Evolutionary conservation across 1,140 invertebrate genomes (phyloP), one percentile per base, ranked within the genome.

Genomic region (Eriosoma lanigerum): DNA sequence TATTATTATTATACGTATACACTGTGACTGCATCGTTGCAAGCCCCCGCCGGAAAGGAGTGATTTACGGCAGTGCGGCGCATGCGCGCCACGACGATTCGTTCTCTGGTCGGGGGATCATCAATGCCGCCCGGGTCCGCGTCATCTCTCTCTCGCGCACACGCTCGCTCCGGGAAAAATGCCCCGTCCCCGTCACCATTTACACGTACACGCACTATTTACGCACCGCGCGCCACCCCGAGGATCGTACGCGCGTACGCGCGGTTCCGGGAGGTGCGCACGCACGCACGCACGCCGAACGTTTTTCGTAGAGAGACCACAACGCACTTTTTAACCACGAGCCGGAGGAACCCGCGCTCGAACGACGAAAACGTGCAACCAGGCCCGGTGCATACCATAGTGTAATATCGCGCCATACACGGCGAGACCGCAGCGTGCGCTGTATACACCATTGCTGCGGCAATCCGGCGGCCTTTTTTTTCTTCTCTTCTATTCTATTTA

Each of bases 301-400:
- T 68, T 70, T 70, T 70, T 70, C 66, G 66, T 48, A 46, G 8
- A 70, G 24, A 38, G n/a, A 48, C 44, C 15, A 50, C 66, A 70
- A 70, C 66, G 21, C 32, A 38, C 48, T 70, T 70, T 70, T 70
- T 46, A 21, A 44, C 21, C 38, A 3, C 5, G 44, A 6, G 32
- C 15, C 17, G 24, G 9, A 66, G 32, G 32, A 46, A 38, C 32
- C 29, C 19, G 38, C 32, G 10, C 17, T 5, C 38, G 32, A 21
- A 44, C 64, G 64, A 38, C 38, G 64, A 21, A 66, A 38, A 66
- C 64, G 38, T 44, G 38, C 64, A n/a, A 21, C 38, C 64, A 8
- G 60, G 26, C 17, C 4, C 29, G 26, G 60, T 32, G 60, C 19
- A 19, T 44, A 44, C n/a, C 32, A 21, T 52, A 38, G 3, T 29